phyloP scores from a whole-genome alignment of 2,797 vertebrate species.

The Lerista edwardsae region DNA sequence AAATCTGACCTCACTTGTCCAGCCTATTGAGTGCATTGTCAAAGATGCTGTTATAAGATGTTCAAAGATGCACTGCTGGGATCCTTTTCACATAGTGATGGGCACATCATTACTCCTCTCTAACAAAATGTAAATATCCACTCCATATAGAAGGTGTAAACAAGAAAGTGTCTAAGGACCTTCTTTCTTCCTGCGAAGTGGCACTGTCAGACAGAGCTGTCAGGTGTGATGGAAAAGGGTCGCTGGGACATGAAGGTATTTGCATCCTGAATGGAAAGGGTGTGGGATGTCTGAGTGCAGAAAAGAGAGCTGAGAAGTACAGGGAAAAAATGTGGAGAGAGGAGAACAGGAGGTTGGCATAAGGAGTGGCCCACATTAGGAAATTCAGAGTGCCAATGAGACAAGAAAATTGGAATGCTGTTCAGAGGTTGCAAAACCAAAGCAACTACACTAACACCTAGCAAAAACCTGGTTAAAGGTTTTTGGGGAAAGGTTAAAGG shows the following conservation, averaged over 20 bases:
- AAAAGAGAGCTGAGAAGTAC: background rate
- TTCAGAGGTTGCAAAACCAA: background rate
- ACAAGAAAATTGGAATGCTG: background rate
- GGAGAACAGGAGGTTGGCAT: too few species aligned
- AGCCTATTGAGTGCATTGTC: too few species aligned
- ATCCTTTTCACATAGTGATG: background rate
- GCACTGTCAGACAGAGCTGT: background rate
- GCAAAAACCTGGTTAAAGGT: background rate
- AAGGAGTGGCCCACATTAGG: background rate
- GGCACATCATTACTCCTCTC: background rate
- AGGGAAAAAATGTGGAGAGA: background rate
- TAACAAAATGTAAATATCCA: background rate
- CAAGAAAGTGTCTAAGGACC: background rate
- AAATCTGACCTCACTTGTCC: too few species aligned
- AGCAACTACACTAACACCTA: too few species aligned
- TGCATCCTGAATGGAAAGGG: background rate
- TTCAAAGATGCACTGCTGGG: background rate
- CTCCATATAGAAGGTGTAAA: background rate
- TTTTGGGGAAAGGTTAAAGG: too few species aligned
- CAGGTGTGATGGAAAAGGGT: background rate
- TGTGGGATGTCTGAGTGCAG: background rate
- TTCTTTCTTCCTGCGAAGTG: slow-evolving; percentile 17
- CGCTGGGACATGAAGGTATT: background rate
- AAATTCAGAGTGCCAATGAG: background rate
- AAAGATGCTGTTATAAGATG: background rate